Evolutionary conservation across 2,113 vertebrate species (phyloP).

Genomic region (Dasypus novemcinctus): DNA sequence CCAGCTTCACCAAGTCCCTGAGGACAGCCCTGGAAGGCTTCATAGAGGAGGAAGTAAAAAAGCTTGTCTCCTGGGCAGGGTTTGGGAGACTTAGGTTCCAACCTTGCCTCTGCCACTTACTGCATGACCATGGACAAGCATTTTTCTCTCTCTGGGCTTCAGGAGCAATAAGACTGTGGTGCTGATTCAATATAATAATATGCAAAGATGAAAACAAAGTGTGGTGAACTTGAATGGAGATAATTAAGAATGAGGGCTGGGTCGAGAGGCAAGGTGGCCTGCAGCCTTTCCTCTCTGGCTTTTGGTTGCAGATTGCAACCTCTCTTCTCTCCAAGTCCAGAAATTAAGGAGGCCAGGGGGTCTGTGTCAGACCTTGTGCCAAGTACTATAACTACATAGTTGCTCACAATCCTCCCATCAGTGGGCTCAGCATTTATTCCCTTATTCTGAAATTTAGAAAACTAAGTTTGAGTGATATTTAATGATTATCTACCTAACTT

Average conservation of each 20-base stretch:
- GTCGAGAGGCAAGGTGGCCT: not conserved
- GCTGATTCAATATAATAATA: not conserved
- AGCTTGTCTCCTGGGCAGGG: not conserved
- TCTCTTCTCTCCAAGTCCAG: not conserved
- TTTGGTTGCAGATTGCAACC: not conserved
- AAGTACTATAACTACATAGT: not conserved
- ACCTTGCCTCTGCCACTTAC: not conserved
- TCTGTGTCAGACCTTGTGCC: not conserved
- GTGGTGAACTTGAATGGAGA: not conserved
- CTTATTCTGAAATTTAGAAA: conserved; percentile 42
- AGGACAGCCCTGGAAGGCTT: not conserved
- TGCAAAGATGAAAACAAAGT: not conserved
- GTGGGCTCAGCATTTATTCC: not conserved
- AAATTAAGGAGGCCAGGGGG: not conserved
- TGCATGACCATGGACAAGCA: not conserved
- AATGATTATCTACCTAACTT: not conserved
- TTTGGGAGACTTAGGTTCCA: not conserved
- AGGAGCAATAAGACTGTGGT: not conserved
- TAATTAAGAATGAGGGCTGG: not conserved
- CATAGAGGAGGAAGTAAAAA: conserved; percentile 25
- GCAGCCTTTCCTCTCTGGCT: not conserved
- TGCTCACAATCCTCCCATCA: not conserved
- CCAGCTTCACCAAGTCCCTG: not conserved
- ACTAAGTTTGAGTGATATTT: conserved; percentile 23
- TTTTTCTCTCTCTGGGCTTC: not conserved